Evolutionary conservation across 2,797 vertebrate genomes (phyloP).

Genomic region (Danio choprae): DNA sequence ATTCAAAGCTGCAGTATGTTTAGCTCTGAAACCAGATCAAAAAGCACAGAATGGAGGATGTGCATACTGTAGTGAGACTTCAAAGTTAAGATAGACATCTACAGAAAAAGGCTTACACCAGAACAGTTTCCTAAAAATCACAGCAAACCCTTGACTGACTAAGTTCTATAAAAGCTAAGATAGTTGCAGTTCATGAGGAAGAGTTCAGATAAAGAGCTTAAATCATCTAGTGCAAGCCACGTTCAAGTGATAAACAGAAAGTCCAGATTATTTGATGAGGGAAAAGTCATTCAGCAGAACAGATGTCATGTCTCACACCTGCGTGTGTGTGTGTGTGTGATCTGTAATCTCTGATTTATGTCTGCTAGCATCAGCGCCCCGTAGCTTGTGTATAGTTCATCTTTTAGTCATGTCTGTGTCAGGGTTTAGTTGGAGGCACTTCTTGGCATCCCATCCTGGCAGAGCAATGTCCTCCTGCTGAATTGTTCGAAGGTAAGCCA

Average conservation of each 20-base stretch:
- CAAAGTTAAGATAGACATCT: no score
- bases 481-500: conserved; percentile 25
- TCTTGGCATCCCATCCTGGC: conserved; percentile 30
- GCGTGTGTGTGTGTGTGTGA: conserved; percentile 30
- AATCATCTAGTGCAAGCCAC: not conserved
- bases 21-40: no score
- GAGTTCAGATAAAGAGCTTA: no score
- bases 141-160: no score
- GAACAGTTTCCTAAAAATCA: no score
- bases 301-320: conserved; percentile 28
- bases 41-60: no score
- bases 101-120: no score
- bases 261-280: not conserved
- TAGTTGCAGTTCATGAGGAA: no score
- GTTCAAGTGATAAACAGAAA: not conserved
- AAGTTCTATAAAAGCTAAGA: no score
- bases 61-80: no score
- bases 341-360: conserved; percentile 15
- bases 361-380: conserved; percentile 13
- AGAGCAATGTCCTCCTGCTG: conserved; percentile 25
- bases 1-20: no score
- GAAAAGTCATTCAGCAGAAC: not conserved
- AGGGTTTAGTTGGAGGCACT: conserved; percentile 25
- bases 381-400: conserved; percentile 28
- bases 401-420: conserved; percentile 50